These are phyloP conservation scores for Petromus typicus DNA, from an alignment of 2,113 vertebrate genomes.

Conservation along the genomic window DNA sequence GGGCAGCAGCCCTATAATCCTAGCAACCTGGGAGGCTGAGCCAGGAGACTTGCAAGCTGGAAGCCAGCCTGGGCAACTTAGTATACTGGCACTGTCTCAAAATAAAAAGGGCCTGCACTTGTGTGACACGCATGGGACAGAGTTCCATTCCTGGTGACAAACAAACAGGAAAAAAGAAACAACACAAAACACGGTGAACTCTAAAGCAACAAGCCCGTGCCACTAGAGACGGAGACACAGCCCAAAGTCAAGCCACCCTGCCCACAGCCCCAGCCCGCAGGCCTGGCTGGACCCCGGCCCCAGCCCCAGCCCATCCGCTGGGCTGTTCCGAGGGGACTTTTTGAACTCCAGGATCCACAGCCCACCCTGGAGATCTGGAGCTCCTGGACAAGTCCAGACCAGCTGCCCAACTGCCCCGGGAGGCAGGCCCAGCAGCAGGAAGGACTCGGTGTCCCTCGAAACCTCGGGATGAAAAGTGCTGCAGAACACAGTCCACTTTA, in stretches of 20 bases:
- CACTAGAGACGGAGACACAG: not conserved
- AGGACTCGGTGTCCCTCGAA: not conserved
- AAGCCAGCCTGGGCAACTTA: not conserved
- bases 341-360: not conserved
- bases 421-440: no score
- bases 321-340: not conserved
- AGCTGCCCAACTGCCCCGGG: not conserved
- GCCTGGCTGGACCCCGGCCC: not conserved
- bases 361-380: no score
- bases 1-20: not conserved
- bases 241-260: not conserved
- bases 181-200: not conserved
- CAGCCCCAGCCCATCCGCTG: not conserved
- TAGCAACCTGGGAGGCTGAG: not conserved
- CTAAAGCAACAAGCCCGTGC: not conserved
- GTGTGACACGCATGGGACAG: not conserved
- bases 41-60: not conserved
- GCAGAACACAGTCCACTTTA: not conserved
- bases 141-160: not conserved
- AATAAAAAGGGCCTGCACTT: not conserved
- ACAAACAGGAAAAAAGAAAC: not conserved
- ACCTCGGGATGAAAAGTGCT: not conserved
- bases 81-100: not conserved
- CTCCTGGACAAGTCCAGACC: not conserved
- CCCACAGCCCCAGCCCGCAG: not conserved